Conservation (phyloP, 2,888 invertebrate species). For the Peribatodes rhomboidaria region DNA sequence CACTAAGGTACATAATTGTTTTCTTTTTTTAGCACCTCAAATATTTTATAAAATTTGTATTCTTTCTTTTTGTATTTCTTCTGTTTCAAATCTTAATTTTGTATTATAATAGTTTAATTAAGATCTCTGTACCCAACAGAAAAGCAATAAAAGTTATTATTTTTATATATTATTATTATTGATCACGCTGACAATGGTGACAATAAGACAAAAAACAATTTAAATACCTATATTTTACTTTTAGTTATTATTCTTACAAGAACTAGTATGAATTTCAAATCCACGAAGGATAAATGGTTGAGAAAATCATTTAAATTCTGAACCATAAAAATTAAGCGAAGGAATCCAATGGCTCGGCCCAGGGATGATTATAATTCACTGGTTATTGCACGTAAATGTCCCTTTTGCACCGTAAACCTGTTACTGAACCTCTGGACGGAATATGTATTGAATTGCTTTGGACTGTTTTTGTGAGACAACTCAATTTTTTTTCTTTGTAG, state of each 20-base stretch:
- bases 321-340: slow-evolving; percentile 33
- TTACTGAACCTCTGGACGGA: slow-evolving; percentile 34
- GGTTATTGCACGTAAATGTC: slow-evolving; percentile 47
- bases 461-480: slow-evolving; percentile 6
- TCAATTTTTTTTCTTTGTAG: background rate
- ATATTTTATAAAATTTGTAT: too few relatives aligned
- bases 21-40: too few relatives aligned
- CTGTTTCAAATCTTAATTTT: too few relatives aligned
- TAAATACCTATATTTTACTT: too few relatives aligned
- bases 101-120: too few relatives aligned
- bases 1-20: too few relatives aligned
- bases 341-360: slow-evolving; percentile 32
- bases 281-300: background rate
- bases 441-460: slow-evolving; percentile 33
- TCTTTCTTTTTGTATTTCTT: too few relatives aligned
- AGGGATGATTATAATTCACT: slow-evolving; percentile 44
- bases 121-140: too few relatives aligned
- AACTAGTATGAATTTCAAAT: background rate
- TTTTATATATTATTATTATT: too few relatives aligned
- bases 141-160: too few relatives aligned
- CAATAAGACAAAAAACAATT: too few relatives aligned
- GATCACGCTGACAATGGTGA: too few relatives aligned
- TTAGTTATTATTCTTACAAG: background rate
- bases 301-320: slow-evolving; percentile 15
- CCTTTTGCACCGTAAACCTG: slow-evolving; percentile 35